These are phyloP conservation scores for rabbit (Oryctolagus cuniculus) DNA, from an alignment of 2,113 vertebrate species.

Conservation along the genomic window mOryCun1.1 NC_091433.1:65301501-65302000, in stretches of 20 bases:
- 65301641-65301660: too few species aligned
- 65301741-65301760: too few species aligned
- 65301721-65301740: too few species aligned
- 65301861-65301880: conserved; percentile 83
- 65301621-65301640: background rate
- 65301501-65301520: background rate
- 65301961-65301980: conserved; percentile 91
- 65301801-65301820: too few species aligned
- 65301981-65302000: conserved; percentile 89
- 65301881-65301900: conserved; percentile 89
- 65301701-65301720: too few species aligned
- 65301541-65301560: background rate
- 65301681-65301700: too few species aligned
- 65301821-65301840: conserved; percentile 80
- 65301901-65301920: conserved; percentile 95
- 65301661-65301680: too few species aligned
- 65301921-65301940: conserved; percentile 94
- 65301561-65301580: background rate
- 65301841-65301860: conserved; percentile 87
- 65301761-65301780: too few species aligned
- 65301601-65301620: background rate
- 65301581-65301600: background rate
- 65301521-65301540: background rate
- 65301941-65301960: conserved; percentile 95
- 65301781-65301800: too few species aligned